phyloP scores from a whole-genome alignment of 2,797 vertebrate genomes.

The Microctenopoma stevenorrisi region DNA sequence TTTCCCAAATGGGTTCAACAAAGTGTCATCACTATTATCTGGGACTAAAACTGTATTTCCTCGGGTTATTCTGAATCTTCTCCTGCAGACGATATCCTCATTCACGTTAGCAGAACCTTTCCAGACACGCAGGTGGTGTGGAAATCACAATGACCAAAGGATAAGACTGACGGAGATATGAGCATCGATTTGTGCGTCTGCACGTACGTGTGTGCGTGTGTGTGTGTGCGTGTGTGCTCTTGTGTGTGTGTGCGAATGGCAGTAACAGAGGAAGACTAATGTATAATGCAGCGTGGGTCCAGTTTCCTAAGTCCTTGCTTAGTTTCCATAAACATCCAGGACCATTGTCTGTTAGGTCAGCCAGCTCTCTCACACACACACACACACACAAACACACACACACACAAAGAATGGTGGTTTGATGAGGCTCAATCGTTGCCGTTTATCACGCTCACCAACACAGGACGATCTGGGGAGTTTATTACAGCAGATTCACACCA shows the following conservation, averaged over 20 bases:
- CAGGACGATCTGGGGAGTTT: conserved; percentile 6
- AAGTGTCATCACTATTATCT: no score
- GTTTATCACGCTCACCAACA: not conserved
- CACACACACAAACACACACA: conserved; percentile 15
- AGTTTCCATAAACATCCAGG: conserved; percentile 78
- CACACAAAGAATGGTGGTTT: conserved; percentile 1
- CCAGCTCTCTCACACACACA: conserved; percentile 11
- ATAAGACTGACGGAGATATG: no score
- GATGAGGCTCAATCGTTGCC: not conserved
- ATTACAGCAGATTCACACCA: not conserved
- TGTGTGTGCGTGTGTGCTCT: not conserved
- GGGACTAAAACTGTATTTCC: no score
- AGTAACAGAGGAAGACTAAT: conserved; percentile 66
- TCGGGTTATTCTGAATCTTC: no score
- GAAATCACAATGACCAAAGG: not conserved
- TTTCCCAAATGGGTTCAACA: no score
- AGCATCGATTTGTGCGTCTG: not conserved
- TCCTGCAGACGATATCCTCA: conserved; percentile 6
- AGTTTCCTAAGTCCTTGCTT: conserved; percentile 66
- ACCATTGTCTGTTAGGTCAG: conserved; percentile 42
- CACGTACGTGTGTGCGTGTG: not conserved
- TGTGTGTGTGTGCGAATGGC: conserved; percentile 2
- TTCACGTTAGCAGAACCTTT: not conserved
- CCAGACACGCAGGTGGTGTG: not conserved
- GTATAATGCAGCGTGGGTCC: conserved; percentile 68